Evolutionary conservation across 2,888 invertebrate species (phyloP), one percentile per base, ranked within the genome.

Genomic region (Tetragonisca angustula): DNA sequence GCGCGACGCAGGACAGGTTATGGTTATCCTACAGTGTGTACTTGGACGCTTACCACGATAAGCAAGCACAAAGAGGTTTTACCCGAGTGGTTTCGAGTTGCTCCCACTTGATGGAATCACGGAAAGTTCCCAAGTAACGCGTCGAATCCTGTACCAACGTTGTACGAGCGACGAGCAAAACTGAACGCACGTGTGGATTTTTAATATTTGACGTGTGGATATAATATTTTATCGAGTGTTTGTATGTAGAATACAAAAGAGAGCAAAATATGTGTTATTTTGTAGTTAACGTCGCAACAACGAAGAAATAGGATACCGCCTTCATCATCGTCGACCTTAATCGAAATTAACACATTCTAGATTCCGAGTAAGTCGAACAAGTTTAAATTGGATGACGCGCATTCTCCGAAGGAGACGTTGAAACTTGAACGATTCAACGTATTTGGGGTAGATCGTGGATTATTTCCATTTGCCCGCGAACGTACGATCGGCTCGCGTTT

Each of bases 61-160:
- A 49, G 74, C 64, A 86, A 86, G 43, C 43, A 84, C 77, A 75
- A 21, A 52, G 13, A 59, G 64, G 21, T 65, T 71, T 79, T 72
- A 43, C 54, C 64, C 32, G 72, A 73, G 72, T 61, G 75, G 65
- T 81, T 79, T 81, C 72, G 32, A 62, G 68, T 84, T 76, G 32
- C 74, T 77, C 69, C 59, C 79, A 64, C 70, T 81, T 70, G 75
- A 32, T 21, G 43, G 54, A 87, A 72, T 79, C 73, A 56, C 75
- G 74, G 68, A 64, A 76, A 82, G 43, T 79, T 73, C 68, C 61
- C 76, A 27, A 49, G 59, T 24, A 21, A 50, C 3, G 24, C 59
- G 67, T 52, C 52, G 4, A 56, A 61, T n/a, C 19, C 9, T 19
- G 6, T 11, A 43, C 11, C 43, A 43, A 43, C 43, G 9, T 43